Percentiles rank a stretch among this genome's conserved stretches.
These are phyloP conservation scores for Drosophila aldrichi DNA, from an alignment of 2,888 invertebrate species.

Conservation along the genomic window DNA sequence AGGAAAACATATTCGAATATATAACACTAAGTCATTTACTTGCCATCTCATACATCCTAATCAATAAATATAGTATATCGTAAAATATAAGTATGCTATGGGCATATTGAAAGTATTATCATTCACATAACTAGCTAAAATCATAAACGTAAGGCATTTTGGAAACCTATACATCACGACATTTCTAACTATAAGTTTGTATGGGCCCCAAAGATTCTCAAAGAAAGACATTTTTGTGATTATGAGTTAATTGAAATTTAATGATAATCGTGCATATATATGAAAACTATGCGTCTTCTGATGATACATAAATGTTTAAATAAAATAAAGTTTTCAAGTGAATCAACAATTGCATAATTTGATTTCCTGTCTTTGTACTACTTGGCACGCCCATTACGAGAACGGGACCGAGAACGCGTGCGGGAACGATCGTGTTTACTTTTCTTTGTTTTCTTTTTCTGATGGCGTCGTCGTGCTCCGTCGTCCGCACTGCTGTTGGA, in stretches of 20 bases:
- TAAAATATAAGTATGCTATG: constrained; percentile 41
- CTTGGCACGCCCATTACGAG: constrained; percentile 53
- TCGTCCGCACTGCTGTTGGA: constrained; percentile 37
- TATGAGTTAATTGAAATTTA: constrained; percentile 76
- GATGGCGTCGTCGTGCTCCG: constrained; percentile 55
- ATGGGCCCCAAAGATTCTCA: constrained; percentile 51
- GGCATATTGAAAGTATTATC: constrained; percentile 53
- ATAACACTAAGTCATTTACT: constrained; percentile 57
- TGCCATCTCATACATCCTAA: constrained; percentile 41
- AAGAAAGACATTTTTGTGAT: constrained; percentile 74
- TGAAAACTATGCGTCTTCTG: constrained; percentile 55
- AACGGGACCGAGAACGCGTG: constrained; percentile 75
- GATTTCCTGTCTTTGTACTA: constrained; percentile 19
- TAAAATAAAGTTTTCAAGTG: constrained; percentile 71
- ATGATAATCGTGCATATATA: constrained; percentile 69
- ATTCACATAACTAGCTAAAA: constrained; percentile 31
- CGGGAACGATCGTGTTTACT: constrained; percentile 83
- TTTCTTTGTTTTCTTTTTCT: constrained; percentile 84
- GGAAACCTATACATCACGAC: constrained; percentile 34
- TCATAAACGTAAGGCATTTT: constrained; percentile 32
- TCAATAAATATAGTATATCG: constrained; percentile 48
- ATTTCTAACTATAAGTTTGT: constrained; percentile 65
- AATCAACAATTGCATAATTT: constrained; percentile 22
- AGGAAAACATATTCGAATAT: constrained; percentile 15
- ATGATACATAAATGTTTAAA: constrained; percentile 59